phyloP scores from a whole-genome alignment of 2,797 vertebrate species.

The Poliocrania exsul region DNA sequence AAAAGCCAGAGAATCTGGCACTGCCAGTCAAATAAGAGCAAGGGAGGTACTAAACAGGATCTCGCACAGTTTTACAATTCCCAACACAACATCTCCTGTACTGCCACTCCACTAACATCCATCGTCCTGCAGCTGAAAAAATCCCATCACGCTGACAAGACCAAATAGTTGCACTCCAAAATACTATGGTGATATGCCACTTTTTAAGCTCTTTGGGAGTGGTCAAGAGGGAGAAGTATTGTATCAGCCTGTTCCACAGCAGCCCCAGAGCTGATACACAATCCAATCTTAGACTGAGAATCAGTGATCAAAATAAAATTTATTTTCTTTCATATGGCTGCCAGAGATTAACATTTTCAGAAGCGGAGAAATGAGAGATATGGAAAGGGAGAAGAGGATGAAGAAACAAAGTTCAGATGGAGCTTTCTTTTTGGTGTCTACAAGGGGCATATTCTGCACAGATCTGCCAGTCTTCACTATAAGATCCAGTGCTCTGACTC shows the following conservation, averaged over 20 bases:
- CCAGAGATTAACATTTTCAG: not conserved
- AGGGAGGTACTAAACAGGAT: not conserved
- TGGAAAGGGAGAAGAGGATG: not conserved
- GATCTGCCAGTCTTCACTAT: not conserved
- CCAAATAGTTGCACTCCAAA: not conserved
- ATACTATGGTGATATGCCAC: accelerated
- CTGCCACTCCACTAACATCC: not conserved
- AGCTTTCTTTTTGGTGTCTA: not conserved
- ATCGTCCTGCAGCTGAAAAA: not conserved
- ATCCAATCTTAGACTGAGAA: not conserved
- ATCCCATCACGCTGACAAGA: not conserved
- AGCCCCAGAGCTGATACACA: not conserved
- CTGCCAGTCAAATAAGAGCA: not conserved
- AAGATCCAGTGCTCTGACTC: not conserved
- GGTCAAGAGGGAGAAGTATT: not conserved
- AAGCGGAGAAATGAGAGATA: not conserved
- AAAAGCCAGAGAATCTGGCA: not conserved
- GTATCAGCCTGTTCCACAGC: not conserved
- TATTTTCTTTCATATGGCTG: not conserved
- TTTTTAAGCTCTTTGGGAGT: not conserved
- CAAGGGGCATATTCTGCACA: not conserved
- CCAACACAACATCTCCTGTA: not conserved
- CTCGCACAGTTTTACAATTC: not conserved
- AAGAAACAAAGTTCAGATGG: not conserved
- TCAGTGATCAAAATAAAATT: not conserved